Percentiles rank a stretch among this genome's conserved stretches.
Evolutionary conservation across 2,113 vertebrate species (phyloP).

Genomic region (Macrotis lagotis): DNA sequence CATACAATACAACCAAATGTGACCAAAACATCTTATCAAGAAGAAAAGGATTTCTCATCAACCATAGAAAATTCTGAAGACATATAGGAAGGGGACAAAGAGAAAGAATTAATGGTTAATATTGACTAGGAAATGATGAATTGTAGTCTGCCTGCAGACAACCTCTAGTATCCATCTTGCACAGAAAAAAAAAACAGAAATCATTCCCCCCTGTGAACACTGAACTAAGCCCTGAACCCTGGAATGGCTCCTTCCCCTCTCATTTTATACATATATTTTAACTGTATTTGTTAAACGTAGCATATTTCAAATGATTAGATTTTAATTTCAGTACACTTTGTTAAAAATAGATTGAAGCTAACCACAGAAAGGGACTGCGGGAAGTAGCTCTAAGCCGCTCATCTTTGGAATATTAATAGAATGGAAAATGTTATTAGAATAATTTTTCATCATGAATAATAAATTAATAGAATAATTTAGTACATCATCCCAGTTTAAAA

Average conservation of each 20-base stretch:
- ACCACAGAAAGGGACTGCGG: slow-evolving; percentile 70
- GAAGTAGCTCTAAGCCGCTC: slow-evolving; percentile 78
- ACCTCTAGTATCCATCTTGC: neutral
- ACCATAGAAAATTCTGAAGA: neutral
- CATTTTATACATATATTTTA: neutral
- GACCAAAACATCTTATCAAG: neutral
- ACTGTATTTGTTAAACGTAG: slow-evolving; percentile 58
- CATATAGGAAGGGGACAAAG: neutral
- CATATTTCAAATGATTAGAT: slow-evolving; percentile 65
- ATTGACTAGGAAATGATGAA: neutral
- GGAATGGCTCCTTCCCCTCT: neutral
- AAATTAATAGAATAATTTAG: slow-evolving; percentile 80
- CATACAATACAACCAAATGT: neutral
- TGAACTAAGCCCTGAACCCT: slow-evolving; percentile 43
- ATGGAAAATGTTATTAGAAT: slow-evolving; percentile 80
- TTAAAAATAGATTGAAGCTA: slow-evolving; percentile 75
- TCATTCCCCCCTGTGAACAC: neutral
- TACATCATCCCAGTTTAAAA: slow-evolving; percentile 63
- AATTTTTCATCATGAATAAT: slow-evolving; percentile 83
- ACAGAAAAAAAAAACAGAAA: neutral
- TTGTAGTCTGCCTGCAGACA: neutral
- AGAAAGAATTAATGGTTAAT: neutral
- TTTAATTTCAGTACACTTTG: slow-evolving; percentile 76
- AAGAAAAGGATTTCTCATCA: neutral
- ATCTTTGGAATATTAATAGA: slow-evolving; percentile 79